Conservation (phyloP, 2,797 vertebrate species). For the Pseudopleuronectes americanus region DNA sequence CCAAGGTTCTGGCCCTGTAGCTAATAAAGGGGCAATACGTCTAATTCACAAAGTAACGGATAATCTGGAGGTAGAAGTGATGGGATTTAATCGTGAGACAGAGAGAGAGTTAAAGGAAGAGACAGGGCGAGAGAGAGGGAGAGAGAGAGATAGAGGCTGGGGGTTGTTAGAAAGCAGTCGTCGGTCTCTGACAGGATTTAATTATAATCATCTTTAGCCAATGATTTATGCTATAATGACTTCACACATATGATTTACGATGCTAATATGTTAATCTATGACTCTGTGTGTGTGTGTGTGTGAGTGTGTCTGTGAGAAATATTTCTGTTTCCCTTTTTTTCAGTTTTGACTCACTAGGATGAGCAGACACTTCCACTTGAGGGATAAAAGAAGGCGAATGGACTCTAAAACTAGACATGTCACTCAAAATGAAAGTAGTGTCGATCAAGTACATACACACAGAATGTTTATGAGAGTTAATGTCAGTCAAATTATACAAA, state of each 20-base stretch:
- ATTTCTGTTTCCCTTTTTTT: background rate
- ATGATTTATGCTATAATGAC: slow-evolving; percentile 56
- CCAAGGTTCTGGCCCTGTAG: slow-evolving; percentile 61
- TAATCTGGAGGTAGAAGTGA: slow-evolving; percentile 63
- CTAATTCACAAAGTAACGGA: slow-evolving; percentile 76
- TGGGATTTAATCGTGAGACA: slow-evolving; percentile 46
- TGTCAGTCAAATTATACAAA: too few relatives aligned
- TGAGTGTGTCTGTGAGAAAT: background rate
- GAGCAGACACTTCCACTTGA: background rate
- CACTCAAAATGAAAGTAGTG: background rate
- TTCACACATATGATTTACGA: slow-evolving; percentile 54
- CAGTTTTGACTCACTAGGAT: background rate
- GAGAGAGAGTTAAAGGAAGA: background rate
- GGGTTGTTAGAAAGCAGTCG: slow-evolving; percentile 38
- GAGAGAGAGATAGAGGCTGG: background rate
- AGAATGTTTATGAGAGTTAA: background rate
- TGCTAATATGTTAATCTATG: slow-evolving; percentile 29
- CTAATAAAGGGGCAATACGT: slow-evolving; percentile 74
- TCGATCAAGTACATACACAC: background rate
- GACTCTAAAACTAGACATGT: background rate
- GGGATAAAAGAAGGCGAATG: background rate
- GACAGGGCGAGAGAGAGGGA: slow-evolving; percentile 3
- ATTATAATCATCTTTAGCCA: slow-evolving; percentile 62
- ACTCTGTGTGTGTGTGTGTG: background rate
- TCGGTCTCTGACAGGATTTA: slow-evolving; percentile 61